These are phyloP conservation scores for Seriola aureovittata DNA, from an alignment of 2,113 vertebrate genomes.

Conservation along the genomic window DNA sequence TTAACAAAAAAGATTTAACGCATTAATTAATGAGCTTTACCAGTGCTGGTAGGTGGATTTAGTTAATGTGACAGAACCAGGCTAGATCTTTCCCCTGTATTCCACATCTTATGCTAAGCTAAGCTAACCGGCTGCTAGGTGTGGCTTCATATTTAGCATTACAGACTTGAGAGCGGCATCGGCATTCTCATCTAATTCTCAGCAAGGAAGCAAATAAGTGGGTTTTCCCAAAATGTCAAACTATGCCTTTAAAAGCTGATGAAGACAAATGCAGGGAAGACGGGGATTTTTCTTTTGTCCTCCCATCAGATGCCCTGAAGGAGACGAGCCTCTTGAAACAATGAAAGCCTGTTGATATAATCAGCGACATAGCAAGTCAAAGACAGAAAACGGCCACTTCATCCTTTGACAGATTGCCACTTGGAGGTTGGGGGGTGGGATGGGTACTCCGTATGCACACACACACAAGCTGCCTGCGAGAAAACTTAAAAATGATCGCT, in stretches of 20 bases:
- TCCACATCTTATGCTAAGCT: not conserved
- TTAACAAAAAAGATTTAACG: too few relatives aligned
- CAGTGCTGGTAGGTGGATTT: not conserved
- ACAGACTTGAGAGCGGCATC: not conserved
- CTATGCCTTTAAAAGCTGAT: conserved; percentile 30
- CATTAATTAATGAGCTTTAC: too few relatives aligned
- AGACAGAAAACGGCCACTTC: conserved; percentile 53
- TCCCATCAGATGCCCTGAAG: conserved; percentile 63
- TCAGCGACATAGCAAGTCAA: conserved; percentile 54
- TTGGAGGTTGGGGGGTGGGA: not conserved
- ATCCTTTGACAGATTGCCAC: conserved; percentile 56
- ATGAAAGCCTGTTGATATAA: conserved; percentile 70
- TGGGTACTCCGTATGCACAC: not conserved
- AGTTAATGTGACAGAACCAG: not conserved
- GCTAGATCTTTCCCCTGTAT: not conserved
- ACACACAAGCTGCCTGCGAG: conserved; percentile 9
- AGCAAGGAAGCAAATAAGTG: not conserved
- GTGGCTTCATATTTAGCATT: not conserved
- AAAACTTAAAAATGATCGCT: conserved; percentile 41
- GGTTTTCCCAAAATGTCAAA: not conserved
- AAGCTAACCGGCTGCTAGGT: not conserved
- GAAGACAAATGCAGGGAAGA: conserved; percentile 54
- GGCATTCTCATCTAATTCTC: conserved; percentile 5
- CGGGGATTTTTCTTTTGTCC: conserved; percentile 49
- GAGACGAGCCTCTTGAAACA: conserved; percentile 67